Evolutionary conservation across 2,113 vertebrate genomes (phyloP).

Genomic region (Megalops atlanticus): DNA sequence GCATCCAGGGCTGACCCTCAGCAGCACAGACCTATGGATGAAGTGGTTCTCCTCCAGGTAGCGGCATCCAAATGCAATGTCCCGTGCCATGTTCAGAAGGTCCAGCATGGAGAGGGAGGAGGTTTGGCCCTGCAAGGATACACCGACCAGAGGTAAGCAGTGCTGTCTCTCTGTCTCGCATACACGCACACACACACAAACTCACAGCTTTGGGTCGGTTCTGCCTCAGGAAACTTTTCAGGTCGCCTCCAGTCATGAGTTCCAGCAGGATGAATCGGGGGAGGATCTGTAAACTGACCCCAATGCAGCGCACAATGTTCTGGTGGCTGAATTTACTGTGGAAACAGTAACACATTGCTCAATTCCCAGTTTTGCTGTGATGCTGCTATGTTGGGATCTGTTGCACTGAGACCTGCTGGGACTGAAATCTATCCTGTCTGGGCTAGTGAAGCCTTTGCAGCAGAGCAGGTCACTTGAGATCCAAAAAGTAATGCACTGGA

Average conservation of each 20-base stretch:
- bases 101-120: slow-evolving; percentile 81
- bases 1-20: background rate
- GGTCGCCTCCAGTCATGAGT: slow-evolving; percentile 90
- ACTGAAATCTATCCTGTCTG: background rate
- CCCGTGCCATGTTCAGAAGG: slow-evolving; percentile 83
- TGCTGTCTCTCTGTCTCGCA: too few relatives aligned
- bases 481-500: slow-evolving; percentile 10
- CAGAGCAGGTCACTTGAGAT: background rate
- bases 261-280: slow-evolving; percentile 89
- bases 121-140: slow-evolving; percentile 72
- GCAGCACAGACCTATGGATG: slow-evolving; percentile 79
- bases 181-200: background rate
- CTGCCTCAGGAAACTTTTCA: slow-evolving; percentile 89
- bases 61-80: slow-evolving; percentile 86
- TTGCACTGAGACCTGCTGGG: background rate
- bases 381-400: background rate
- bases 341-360: background rate
- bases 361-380: background rate
- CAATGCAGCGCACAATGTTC: slow-evolving; percentile 84
- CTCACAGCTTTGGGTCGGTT: slow-evolving; percentile 81
- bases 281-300: slow-evolving; percentile 83
- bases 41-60: slow-evolving; percentile 94
- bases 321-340: slow-evolving; percentile 88
- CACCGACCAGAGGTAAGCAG: slow-evolving; percentile 25
- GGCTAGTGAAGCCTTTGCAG: background rate